A percentile compares a stretch with the other conserved stretches of the same genome.
Conservation (phyloP, 2,113 vertebrate genomes). For the Fregata magnificens region DNA sequence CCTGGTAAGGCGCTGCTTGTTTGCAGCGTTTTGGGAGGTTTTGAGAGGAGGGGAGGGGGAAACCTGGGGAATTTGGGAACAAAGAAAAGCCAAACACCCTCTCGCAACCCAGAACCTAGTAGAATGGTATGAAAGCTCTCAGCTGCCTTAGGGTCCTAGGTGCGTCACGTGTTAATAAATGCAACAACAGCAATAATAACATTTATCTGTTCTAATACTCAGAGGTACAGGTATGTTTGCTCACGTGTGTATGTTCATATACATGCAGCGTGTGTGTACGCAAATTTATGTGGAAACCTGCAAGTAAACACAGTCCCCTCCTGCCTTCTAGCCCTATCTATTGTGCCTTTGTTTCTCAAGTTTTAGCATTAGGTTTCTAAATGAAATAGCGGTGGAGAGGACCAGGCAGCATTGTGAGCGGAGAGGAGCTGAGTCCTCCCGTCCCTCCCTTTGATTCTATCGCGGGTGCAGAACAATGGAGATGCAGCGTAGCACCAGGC, state of each 20-base stretch:
- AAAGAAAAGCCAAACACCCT: neutral
- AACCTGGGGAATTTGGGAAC: neutral
- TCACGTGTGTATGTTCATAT: fast-evolving
- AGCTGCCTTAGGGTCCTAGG: neutral
- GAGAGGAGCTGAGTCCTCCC: slow-evolving; percentile 82
- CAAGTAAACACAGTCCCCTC: neutral
- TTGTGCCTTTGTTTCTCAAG: slow-evolving; percentile 47
- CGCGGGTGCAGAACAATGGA: slow-evolving; percentile 88
- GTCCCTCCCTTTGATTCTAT: slow-evolving; percentile 86
- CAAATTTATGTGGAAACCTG: neutral
- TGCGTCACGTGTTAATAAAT: neutral
- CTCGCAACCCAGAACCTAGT: neutral
- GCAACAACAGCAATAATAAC: neutral
- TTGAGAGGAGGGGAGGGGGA: neutral
- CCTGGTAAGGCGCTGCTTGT: fast-evolving
- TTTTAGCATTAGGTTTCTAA: neutral
- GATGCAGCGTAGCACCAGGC: slow-evolving; percentile 78
- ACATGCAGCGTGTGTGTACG: neutral
- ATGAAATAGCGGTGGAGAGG: slow-evolving; percentile 4
- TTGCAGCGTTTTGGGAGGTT: neutral
- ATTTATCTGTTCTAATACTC: neutral
- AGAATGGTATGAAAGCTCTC: neutral
- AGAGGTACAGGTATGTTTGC: neutral
- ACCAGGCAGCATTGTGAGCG: slow-evolving; percentile 52
- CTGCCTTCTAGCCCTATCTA: neutral